Evolutionary conservation across 2,888 invertebrate species (phyloP).

Genomic region (Drosophila suboccidentalis): DNA sequence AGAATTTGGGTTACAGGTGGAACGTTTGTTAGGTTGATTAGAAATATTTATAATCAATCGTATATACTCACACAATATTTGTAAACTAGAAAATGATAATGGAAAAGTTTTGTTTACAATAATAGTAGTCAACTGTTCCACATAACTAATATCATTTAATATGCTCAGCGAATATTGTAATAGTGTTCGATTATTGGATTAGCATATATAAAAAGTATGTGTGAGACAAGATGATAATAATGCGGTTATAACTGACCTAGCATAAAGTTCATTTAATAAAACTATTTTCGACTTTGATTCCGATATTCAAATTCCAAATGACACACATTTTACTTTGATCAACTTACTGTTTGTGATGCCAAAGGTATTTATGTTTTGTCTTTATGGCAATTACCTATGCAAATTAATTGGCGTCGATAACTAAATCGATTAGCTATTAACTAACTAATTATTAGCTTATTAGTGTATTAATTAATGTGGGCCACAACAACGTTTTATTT

Average conservation of each 20-base stretch:
- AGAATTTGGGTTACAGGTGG: background rate
- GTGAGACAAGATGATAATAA: background rate
- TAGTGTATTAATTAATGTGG: constrained; percentile 26
- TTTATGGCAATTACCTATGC: constrained; percentile 48
- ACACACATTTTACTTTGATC: constrained; percentile 46
- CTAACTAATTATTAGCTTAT: constrained; percentile 22
- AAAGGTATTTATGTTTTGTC: background rate
- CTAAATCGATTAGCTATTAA: constrained; percentile 7
- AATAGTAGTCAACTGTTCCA: background rate
- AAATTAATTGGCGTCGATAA: constrained; percentile 27
- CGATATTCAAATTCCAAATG: constrained; percentile 62
- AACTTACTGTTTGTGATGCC: constrained; percentile 12
- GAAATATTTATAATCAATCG: background rate
- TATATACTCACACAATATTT: background rate
- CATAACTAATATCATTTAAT: background rate
- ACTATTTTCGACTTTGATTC: constrained; percentile 2
- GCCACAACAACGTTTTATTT: constrained; percentile 37
- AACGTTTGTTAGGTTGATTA: background rate
- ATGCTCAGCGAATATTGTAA: background rate
- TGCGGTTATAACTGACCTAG: constrained; percentile 60
- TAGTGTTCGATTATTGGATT: constrained; percentile 14
- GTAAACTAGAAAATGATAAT: background rate
- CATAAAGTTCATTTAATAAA: constrained; percentile 39
- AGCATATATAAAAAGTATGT: constrained; percentile 19
- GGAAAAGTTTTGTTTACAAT: background rate